Evolutionary conservation across 2,797 vertebrate species (phyloP).

Genomic region (Monodelphis domestica): DNA sequence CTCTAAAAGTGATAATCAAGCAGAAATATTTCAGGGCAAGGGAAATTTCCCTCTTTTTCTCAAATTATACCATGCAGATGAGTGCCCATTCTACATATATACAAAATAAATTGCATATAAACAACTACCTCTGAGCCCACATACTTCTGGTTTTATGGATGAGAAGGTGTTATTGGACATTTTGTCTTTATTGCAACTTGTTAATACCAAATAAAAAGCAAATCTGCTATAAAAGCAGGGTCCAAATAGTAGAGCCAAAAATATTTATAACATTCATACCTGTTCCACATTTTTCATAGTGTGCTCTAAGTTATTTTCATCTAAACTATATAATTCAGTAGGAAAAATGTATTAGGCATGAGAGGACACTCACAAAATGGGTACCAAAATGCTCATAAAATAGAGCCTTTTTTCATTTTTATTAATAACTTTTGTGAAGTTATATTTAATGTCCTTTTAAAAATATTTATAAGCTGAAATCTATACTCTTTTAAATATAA

Average conservation of each 20-base stretch:
- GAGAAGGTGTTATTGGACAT: conserved; percentile 50
- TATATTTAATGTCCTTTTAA: conserved; percentile 73
- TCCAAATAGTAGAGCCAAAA: conserved; percentile 58
- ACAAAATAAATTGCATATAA: conserved; percentile 12
- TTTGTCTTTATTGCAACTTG: conserved; percentile 53
- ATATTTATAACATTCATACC: conserved; percentile 58
- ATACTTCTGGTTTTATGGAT: conserved; percentile 22
- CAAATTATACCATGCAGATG: not conserved
- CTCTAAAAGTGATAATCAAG: not conserved
- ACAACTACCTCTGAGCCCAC: conserved; percentile 20
- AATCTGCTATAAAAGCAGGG: conserved; percentile 56
- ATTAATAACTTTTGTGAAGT: conserved; percentile 71
- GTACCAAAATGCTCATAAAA: conserved; percentile 62
- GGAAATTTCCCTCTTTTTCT: too few relatives aligned
- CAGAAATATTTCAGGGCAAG: not conserved
- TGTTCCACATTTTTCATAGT: conserved; percentile 67
- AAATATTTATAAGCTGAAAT: conserved; percentile 72
- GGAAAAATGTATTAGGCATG: conserved; percentile 68
- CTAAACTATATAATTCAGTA: conserved; percentile 64
- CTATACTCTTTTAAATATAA: conserved; percentile 66
- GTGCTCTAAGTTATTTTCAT: conserved; percentile 60
- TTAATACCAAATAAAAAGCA: conserved; percentile 63
- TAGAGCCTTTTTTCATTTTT: conserved; percentile 71
- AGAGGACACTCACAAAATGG: conserved; percentile 47
- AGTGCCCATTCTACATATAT: not conserved